A percentile compares a stretch with the other conserved stretches of the same genome.
Evolutionary conservation across 1,140 invertebrate genomes (phyloP).

Genomic region (Papilio dardanus): DNA sequence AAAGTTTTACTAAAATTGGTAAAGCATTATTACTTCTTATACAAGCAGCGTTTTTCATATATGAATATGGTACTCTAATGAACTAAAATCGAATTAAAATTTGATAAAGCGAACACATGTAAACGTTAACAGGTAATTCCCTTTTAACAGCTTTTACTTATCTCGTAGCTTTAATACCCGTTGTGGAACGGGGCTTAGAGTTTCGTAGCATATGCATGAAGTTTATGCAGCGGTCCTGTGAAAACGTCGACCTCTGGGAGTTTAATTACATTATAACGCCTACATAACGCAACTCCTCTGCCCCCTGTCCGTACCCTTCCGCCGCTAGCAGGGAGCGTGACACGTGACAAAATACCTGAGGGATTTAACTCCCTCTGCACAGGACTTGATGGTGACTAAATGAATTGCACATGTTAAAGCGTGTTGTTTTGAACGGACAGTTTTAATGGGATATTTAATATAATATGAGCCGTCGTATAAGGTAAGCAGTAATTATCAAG

Average conservation of each 20-base stretch:
- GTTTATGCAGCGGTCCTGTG: constrained; percentile 34
- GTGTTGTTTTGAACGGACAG: not conserved
- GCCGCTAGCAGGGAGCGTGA: not conserved
- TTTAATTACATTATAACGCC: constrained; percentile 35
- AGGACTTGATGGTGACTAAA: constrained; percentile 16
- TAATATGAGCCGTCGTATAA: not conserved
- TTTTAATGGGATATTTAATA: not conserved
- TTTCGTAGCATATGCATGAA: constrained; percentile 34
- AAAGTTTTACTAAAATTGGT: too few species aligned
- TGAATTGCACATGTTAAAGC: not conserved
- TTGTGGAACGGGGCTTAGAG: constrained; percentile 28
- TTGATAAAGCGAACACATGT: not conserved
- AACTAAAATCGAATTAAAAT: not conserved
- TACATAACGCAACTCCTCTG: constrained; percentile 1
- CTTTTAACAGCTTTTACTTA: constrained; percentile 34
- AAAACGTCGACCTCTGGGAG: constrained; percentile 33
- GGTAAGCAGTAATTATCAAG: not conserved
- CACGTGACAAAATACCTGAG: constrained; percentile 29
- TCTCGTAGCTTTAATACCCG: constrained; percentile 22
- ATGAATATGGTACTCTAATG: not conserved
- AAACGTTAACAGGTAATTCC: constrained; percentile 15
- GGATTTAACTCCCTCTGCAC: constrained; percentile 18
- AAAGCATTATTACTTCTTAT: too few species aligned
- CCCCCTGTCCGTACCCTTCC: not conserved
- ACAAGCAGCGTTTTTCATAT: too few species aligned